Conservation (phyloP, 1,140 invertebrate genomes). For the Mactra quadrangularis region DNA sequence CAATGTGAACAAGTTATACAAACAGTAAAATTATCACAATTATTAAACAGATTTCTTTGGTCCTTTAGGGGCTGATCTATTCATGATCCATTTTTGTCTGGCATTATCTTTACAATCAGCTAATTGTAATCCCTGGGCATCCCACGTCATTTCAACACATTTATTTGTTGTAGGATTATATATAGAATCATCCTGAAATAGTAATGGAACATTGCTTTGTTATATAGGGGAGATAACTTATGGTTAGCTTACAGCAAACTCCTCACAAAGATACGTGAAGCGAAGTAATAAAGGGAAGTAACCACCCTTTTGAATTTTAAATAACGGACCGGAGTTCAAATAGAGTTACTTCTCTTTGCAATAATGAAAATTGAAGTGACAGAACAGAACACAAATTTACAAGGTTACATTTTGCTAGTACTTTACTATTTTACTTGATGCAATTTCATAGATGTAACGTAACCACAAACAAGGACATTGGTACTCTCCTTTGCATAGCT, state of each 20-base stretch:
- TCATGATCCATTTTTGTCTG: constrained; percentile 53
- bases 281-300: background rate
- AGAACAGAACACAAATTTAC: no score
- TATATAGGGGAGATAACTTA: background rate
- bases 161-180: constrained; percentile 31
- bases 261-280: background rate
- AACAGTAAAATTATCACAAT: no score
- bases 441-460: no score
- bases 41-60: no score
- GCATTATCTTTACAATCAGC: constrained; percentile 21
- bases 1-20: no score
- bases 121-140: constrained; percentile 23
- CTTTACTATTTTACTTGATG: no score
- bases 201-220: background rate
- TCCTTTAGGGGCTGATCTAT: constrained; percentile 36
- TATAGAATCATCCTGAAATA: constrained; percentile 54
- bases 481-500: no score
- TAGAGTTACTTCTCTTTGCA: background rate
- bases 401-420: no score
- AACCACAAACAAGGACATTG: no score
- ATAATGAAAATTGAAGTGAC: background rate
- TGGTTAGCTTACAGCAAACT: background rate
- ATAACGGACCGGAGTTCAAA: background rate
- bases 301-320: background rate
- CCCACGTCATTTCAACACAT: constrained; percentile 56